These are phyloP conservation scores for Falco naumanni DNA, from an alignment of 2,797 vertebrate genomes.

Conservation along the genomic window DNA sequence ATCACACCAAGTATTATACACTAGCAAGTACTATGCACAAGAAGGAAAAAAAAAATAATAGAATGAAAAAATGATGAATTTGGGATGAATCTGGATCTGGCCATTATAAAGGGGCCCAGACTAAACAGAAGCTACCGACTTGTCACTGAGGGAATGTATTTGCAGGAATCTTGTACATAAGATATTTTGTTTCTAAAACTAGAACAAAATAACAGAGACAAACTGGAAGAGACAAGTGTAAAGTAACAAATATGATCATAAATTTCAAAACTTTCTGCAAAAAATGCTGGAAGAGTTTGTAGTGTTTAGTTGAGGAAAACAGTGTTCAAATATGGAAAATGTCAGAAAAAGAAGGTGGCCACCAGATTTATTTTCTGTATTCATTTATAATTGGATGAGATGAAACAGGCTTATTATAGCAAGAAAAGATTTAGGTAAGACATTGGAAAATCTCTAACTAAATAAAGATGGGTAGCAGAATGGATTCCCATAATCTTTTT, in stretches of 20 bases:
- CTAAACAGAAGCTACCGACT: background rate
- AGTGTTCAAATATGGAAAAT: background rate
- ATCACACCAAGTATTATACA: background rate
- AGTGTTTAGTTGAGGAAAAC: background rate
- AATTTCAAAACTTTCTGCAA: background rate
- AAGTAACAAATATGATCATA: background rate
- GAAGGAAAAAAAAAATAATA: background rate
- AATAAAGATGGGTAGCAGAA: background rate
- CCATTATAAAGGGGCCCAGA: background rate
- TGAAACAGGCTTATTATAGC: background rate
- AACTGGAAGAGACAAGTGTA: background rate
- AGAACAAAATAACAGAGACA: background rate
- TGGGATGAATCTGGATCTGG: background rate
- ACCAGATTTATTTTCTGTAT: background rate
- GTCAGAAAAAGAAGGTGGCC: background rate
- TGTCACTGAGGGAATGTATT: background rate
- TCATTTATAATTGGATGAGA: background rate
- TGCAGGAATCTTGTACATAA: background rate
- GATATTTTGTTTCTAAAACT: background rate
- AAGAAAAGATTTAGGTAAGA: background rate
- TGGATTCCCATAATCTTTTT: background rate
- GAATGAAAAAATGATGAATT: background rate
- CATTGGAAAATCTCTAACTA: background rate
- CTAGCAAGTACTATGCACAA: background rate
- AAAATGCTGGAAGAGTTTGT: background rate